phyloP scores from a whole-genome alignment of 2,888 invertebrate genomes.

The Apotomis turbidana region DNA sequence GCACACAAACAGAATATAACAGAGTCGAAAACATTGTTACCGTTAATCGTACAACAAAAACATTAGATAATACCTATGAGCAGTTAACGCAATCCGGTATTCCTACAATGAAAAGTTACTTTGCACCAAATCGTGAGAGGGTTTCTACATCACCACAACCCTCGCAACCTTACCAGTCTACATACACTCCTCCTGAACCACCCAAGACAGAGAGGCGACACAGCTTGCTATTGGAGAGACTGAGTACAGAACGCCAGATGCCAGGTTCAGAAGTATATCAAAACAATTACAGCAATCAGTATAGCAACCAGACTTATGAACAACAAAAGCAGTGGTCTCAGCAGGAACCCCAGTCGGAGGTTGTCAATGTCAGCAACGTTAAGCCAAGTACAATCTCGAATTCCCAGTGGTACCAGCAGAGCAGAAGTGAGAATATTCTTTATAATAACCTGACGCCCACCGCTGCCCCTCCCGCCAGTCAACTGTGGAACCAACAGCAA shows the following conservation, averaged over 20 bases:
- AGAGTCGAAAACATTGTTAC: constrained; percentile 76
- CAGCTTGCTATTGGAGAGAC: constrained; percentile 71
- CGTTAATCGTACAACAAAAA: constrained; percentile 75
- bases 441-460: constrained; percentile 63
- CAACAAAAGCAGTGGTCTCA: constrained; percentile 65
- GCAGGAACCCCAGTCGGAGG: constrained; percentile 74
- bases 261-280: constrained; percentile 69
- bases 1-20: constrained; percentile 74
- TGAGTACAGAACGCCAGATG: constrained; percentile 75
- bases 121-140: constrained; percentile 67
- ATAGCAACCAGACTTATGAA: constrained; percentile 62
- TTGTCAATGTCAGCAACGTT: constrained; percentile 73
- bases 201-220: constrained; percentile 70
- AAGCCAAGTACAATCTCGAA: constrained; percentile 77
- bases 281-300: constrained; percentile 57
- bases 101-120: constrained; percentile 72
- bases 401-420: constrained; percentile 77
- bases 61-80: constrained; percentile 72
- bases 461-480: constrained; percentile 52
- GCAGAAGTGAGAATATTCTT: constrained; percentile 61
- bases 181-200: constrained; percentile 64
- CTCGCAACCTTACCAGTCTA: constrained; percentile 66
- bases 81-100: constrained; percentile 65
- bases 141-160: constrained; percentile 65
- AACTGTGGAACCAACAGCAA: constrained; percentile 54